Evolutionary conservation across 92 coral and sea anemone genomes (phyloP), one percentile per base, ranked within the genome.

Genomic region (Actinostola sp.): DNA sequence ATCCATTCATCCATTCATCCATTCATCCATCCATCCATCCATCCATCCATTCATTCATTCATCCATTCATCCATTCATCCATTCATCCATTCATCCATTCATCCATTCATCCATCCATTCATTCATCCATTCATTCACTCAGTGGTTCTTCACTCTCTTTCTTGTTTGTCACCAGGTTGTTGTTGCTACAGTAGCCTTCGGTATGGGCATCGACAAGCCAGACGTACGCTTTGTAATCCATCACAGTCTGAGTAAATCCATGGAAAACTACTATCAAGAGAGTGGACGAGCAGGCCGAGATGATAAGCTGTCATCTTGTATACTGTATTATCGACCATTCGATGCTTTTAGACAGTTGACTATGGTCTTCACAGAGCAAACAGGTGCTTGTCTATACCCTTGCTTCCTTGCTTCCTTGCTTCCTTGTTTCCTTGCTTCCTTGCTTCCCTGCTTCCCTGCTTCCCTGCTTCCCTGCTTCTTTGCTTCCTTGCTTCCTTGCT

Each of bases 221-320:
- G 86, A 91, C 28, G 98, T 93, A 1, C 98, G 98, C 19, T 93
- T 93, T 56, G 97, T 93, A 16, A 91, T 93, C 49, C 98, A 93
- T 51, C 98, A 93, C 32, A 84, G 95, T 14, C 70, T 93, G 25
- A 93, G 98, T 50, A 93, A 93, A 68, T 93, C 98, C 20, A 93
- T 93, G 98, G 98, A 93, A 80, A 93, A 93, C 35, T 91, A 81
- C 44, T 93, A 93, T 73, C 98, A 93, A 54, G 98, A 93, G 74
- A 91, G 97, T 34, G 98, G 98, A 13, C 76, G 98, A 15, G 98
- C 98, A 0, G 98, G 98, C 2, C 72, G 97, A 42, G 98, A 91
- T 76, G 96, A 82, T 67, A 45, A 57, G 48, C 56, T 41, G 63
- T 80, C 97, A 3, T 89, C 77, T 20, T 93, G 98, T 60, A 88